A percentile compares a stretch with the other conserved stretches of the same genome.
Conservation (phyloP, 2,113 vertebrate genomes). For the Microcebus griseorufus region DNA sequence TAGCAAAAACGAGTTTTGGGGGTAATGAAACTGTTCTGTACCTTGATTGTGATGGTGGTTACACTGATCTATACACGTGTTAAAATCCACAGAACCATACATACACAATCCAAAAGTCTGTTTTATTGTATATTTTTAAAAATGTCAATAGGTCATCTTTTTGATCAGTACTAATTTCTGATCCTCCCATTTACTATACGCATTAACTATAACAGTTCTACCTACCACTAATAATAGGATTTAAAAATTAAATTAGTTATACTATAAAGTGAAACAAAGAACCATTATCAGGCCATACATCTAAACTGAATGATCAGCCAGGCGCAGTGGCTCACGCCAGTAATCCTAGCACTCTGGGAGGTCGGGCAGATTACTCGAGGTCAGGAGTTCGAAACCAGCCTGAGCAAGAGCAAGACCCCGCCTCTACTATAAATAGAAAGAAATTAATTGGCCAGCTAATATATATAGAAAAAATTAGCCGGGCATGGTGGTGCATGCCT, state of each 20-base stretch:
- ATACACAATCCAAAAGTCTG: not conserved
- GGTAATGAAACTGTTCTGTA: not conserved
- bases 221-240: not conserved
- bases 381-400: too few species aligned
- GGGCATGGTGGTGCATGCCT: too few species aligned
- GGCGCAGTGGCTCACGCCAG: too few species aligned
- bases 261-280: conserved; percentile 20
- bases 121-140: not conserved
- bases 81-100: conserved; percentile 22
- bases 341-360: too few species aligned
- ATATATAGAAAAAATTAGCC: too few species aligned
- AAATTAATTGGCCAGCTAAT: too few species aligned
- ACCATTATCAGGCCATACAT: not conserved
- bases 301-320: not conserved
- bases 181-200: conserved; percentile 10
- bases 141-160: conserved; percentile 17
- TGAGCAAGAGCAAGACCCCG: too few species aligned
- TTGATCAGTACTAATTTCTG: not conserved
- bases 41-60: not conserved
- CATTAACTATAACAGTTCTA: conserved; percentile 22
- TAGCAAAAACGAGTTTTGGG: not conserved
- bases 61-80: not conserved
- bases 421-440: too few species aligned
- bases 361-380: too few species aligned
- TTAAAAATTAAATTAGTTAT: conserved; percentile 52